Evolutionary conservation across 2,888 invertebrate genomes (phyloP).

Genomic region (Athetis lepigone): DNA sequence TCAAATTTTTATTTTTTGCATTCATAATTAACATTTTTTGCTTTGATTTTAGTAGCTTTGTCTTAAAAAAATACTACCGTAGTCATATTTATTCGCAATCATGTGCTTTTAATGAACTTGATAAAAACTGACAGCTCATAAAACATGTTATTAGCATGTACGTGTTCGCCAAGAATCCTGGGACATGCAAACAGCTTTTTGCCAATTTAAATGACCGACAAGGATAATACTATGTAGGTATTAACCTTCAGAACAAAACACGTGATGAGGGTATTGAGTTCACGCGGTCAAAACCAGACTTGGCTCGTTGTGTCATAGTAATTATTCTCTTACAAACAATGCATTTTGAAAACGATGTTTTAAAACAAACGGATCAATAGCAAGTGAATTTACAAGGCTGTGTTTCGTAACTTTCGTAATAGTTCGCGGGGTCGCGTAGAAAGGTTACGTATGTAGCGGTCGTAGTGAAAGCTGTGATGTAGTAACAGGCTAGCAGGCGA

Average conservation of each 20-base stretch:
- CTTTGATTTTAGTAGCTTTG: no score
- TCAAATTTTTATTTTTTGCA: background rate
- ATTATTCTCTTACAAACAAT: conserved; percentile 1
- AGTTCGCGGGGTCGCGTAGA: conserved; percentile 80
- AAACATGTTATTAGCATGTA: conserved; percentile 24
- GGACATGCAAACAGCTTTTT: conserved; percentile 40
- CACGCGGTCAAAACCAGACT: conserved; percentile 50
- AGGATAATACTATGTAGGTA: conserved; percentile 47
- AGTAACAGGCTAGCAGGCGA: conserved; percentile 63
- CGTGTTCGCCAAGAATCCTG: conserved; percentile 24
- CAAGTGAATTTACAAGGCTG: conserved; percentile 51
- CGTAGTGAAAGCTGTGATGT: conserved; percentile 77
- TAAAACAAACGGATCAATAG: conserved; percentile 45
- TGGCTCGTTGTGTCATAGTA: conserved; percentile 26
- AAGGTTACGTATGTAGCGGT: conserved; percentile 76
- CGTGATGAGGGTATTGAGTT: conserved; percentile 52
- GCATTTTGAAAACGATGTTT: conserved; percentile 1
- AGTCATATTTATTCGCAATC: background rate
- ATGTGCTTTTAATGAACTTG: conserved; percentile 24
- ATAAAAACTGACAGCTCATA: conserved; percentile 24
- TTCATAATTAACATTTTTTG: background rate
- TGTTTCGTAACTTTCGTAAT: conserved; percentile 73
- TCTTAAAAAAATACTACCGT: background rate
- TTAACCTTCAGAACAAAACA: conserved; percentile 41
- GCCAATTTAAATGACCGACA: conserved; percentile 35